Percentiles rank a stretch among this genome's conserved stretches.
phyloP scores from a whole-genome alignment of 2,888 invertebrate species.

The Tolmerus cingulatus region DNA sequence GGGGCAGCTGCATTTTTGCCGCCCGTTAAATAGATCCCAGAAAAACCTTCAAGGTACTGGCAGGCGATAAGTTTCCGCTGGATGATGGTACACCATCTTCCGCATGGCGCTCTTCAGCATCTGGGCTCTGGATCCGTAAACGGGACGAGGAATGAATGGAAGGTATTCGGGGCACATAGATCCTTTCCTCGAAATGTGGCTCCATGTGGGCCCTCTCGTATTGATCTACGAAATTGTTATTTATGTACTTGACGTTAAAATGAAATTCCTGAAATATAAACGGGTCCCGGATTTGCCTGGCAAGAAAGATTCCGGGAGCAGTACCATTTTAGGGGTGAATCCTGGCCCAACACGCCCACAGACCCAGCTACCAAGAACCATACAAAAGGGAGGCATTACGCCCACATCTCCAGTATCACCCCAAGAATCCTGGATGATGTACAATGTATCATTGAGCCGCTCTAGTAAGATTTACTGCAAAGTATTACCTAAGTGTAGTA shows the following conservation, averaged over 20 bases:
- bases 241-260: slow-evolving; percentile 15
- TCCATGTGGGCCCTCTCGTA: not conserved
- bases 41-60: not conserved
- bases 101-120: not conserved
- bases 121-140: not conserved
- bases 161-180: not conserved
- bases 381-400: not conserved
- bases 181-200: not conserved
- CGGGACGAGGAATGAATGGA: not conserved
- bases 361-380: not conserved
- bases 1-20: not conserved
- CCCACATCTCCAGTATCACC: not conserved
- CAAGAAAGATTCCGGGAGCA: not conserved
- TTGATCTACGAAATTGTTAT: slow-evolving; percentile 30
- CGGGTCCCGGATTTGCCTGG: not conserved
- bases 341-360: too few relatives aligned
- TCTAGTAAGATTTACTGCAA: slow-evolving; percentile 8
- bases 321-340: not conserved
- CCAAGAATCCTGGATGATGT: not conserved
- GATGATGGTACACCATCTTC: not conserved
- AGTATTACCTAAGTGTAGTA: not conserved
- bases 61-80: not conserved
- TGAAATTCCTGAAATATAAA: slow-evolving; percentile 24
- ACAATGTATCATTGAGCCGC: not conserved
- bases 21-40: not conserved